phyloP scores from a whole-genome alignment of 2,113 vertebrate genomes.

The Pituophis catenifer region DNA sequence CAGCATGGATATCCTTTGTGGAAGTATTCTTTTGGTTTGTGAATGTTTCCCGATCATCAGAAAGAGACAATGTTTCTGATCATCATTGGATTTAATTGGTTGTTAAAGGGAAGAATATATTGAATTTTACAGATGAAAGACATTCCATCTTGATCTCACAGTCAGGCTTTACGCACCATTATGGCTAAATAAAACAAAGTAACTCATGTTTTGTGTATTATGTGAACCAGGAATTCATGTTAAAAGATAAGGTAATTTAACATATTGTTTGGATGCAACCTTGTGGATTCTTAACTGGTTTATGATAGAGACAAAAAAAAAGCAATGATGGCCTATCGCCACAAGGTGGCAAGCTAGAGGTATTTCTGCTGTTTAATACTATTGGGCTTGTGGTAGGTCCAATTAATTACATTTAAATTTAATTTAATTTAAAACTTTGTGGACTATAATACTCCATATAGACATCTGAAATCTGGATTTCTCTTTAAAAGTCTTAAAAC shows the following conservation, averaged over 20 bases:
- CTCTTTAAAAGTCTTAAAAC: background rate
- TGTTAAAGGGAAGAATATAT: background rate
- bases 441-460: background rate
- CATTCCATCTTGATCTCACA: background rate
- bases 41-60: background rate
- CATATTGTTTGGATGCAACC: background rate
- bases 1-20: background rate
- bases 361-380: background rate
- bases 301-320: background rate
- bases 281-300: background rate
- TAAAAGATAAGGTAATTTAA: background rate
- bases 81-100: background rate
- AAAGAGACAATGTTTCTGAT: background rate
- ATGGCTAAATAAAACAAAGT: background rate
- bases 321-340: background rate
- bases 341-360: background rate
- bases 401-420: background rate
- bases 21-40: background rate
- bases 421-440: background rate
- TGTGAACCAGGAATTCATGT: background rate
- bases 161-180: background rate
- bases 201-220: background rate
- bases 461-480: background rate
- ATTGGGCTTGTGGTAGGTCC: background rate
- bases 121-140: background rate